phyloP scores from a whole-genome alignment of 2,888 invertebrate genomes.

The Habrosyne pyritoides region DNA sequence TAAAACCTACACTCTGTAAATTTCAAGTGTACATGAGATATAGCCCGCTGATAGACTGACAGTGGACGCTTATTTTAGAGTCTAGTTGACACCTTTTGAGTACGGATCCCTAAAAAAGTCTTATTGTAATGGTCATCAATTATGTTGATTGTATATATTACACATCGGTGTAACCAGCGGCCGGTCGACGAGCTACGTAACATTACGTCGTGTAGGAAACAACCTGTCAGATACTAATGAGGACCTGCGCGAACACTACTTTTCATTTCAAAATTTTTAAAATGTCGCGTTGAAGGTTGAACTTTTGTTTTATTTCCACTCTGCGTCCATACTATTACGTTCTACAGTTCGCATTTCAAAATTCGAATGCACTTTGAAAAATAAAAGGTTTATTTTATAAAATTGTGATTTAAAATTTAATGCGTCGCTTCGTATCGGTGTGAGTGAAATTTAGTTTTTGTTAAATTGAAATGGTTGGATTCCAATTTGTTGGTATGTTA shows the following conservation, averaged over 20 bases:
- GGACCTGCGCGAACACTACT: constrained; percentile 43
- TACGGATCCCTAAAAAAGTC: too few relatives aligned
- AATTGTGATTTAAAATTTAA: not conserved
- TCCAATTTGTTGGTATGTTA: not conserved
- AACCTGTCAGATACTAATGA: constrained; percentile 56
- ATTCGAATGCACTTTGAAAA: constrained; percentile 10
- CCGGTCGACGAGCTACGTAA: constrained; percentile 16
- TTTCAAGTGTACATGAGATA: too few relatives aligned
- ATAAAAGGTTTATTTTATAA: not conserved
- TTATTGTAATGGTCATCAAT: too few relatives aligned
- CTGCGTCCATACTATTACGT: not conserved
- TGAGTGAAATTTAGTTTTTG: not conserved
- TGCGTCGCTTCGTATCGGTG: not conserved
- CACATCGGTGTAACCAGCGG: constrained; percentile 24
- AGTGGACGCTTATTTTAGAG: too few relatives aligned
- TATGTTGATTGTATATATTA: not conserved
- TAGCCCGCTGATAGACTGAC: too few relatives aligned
- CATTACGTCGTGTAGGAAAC: constrained; percentile 28
- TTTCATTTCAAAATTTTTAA: constrained; percentile 36
- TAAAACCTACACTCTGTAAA: too few relatives aligned
- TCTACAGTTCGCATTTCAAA: constrained; percentile 10
- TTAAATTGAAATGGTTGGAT: not conserved
- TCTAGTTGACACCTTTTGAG: too few relatives aligned
- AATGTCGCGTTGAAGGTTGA: constrained; percentile 4
- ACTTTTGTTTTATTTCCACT: constrained; percentile 9